Evolutionary conservation across 2,113 vertebrate species (phyloP).

Genomic region (Erpornis zantholeuca): DNA sequence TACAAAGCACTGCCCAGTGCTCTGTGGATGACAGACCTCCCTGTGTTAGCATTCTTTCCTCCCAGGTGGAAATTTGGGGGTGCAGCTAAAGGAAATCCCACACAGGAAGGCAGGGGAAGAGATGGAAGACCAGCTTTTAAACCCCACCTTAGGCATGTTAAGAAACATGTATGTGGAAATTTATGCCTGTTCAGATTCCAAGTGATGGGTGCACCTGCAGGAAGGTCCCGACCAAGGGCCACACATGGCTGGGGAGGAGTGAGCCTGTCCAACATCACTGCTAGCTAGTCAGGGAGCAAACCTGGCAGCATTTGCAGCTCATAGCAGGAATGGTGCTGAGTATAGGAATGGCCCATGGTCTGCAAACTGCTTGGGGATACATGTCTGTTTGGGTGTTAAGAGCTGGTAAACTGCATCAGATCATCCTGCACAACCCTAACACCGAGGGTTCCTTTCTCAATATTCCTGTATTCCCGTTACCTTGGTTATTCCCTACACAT

Average conservation of each 20-base stretch:
- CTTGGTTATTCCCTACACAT: not conserved
- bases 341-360: not conserved
- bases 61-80: not conserved
- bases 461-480: not conserved
- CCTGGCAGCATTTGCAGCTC: accelerated
- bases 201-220: not conserved
- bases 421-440: not conserved
- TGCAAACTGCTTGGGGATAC: not conserved
- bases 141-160: not conserved
- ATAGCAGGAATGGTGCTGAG: not conserved
- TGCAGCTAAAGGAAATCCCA: not conserved
- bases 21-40: not conserved
- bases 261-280: not conserved
- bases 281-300: not conserved
- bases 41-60: not conserved
- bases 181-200: not conserved
- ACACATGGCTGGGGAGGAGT: accelerated
- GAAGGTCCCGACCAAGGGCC: not conserved
- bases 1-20: not conserved
- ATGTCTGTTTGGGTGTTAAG: not conserved
- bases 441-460: not conserved
- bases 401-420: not conserved
- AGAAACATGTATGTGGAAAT: not conserved
- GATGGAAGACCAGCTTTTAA: not conserved
- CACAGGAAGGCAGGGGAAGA: not conserved